Base-by-base conservation (phyloP, 2,888 invertebrate species). In the Mesochorus sp. region DNA sequence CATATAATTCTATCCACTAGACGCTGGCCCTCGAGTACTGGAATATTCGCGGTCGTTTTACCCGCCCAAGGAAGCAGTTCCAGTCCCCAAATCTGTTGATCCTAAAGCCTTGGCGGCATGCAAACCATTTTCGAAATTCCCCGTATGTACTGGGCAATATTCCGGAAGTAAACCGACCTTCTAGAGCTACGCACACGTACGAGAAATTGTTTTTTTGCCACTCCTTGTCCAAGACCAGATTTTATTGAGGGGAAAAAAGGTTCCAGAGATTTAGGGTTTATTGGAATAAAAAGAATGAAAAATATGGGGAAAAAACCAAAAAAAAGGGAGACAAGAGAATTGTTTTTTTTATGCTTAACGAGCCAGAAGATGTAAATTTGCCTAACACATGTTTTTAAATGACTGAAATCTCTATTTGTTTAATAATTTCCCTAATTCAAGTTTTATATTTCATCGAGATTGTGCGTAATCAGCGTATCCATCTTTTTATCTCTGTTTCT, bases 71-170 rank as follows among this genome's bases (percentile, higher is more conserved):
- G 49, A 24, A 62, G 55, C 37, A 62, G 47, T 49, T 42, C 49
- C 55, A 24, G 49, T 12, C 51, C 51, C 34, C 21, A 55, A 72
- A 77, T 77, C 77, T 77, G 77, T 72, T 77, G 72, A 77, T 77
- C 67, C 67, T 62, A 53, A 39, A 55, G 66, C 44, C 47, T 76
- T 71, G 39, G 57, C 24, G 14, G 51, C 71, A 53, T n/a, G n/a
- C n/a, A 21, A 67, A 67, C 61, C 61, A 76, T 61, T 67, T 55
- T 61, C 66, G 14, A 51, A 72, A 72, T 53, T 47, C 57, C 31
- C 10, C 21, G 34, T 28, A 39, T 19, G 55, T 31, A 24, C 76
- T 44, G 10, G 53, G 66, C 66, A 66, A 72, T 76, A 72, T 67
- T 53, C 67, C 47, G 1, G 19, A 19, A 37, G 72, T 37, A 26